These are phyloP conservation scores for Tenualosa thibaudeaui DNA, from an alignment of 2,797 vertebrate species.

Conservation along the genomic window DNA sequence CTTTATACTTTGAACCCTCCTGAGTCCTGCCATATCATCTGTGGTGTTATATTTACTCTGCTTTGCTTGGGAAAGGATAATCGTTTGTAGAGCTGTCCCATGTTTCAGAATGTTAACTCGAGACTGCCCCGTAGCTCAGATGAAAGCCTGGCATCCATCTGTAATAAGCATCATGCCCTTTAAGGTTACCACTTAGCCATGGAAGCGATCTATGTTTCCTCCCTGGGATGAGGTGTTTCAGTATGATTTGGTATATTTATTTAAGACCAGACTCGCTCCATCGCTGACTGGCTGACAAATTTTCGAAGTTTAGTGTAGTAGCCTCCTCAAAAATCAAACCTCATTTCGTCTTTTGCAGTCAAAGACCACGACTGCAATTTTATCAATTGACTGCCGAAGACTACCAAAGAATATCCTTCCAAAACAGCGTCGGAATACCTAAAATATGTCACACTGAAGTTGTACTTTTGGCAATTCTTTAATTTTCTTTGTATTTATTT, in stretches of 20 bases:
- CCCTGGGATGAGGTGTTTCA: neutral
- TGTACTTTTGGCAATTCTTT: neutral
- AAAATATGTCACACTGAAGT: neutral
- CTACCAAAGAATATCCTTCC: neutral
- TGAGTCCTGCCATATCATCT: constrained; percentile 32
- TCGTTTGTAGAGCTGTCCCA: constrained; percentile 41
- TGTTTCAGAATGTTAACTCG: constrained; percentile 37
- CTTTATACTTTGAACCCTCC: constrained; percentile 53
- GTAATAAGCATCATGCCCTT: constrained; percentile 43
- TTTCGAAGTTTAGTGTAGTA: neutral
- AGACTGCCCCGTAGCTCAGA: constrained; percentile 37
- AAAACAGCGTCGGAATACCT: neutral
- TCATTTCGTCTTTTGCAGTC: neutral
- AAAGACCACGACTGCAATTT: neutral
- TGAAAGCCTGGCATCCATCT: constrained; percentile 45
- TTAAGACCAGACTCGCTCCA: neutral
- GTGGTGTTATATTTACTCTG: constrained; percentile 51
- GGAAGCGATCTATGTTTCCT: neutral
- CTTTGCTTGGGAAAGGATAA: constrained; percentile 48
- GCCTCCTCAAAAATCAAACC: neutral
- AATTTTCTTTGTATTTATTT: too few relatives aligned
- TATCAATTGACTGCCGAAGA: neutral
- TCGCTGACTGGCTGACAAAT: neutral
- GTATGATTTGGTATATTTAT: neutral
- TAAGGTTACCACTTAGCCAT: constrained; percentile 14